Percentiles rank a stretch among this genome's conserved stretches.
These are phyloP conservation scores for Thamnophis elegans DNA, from an alignment of 2,797 vertebrate genomes.

Conservation along the genomic window DNA sequence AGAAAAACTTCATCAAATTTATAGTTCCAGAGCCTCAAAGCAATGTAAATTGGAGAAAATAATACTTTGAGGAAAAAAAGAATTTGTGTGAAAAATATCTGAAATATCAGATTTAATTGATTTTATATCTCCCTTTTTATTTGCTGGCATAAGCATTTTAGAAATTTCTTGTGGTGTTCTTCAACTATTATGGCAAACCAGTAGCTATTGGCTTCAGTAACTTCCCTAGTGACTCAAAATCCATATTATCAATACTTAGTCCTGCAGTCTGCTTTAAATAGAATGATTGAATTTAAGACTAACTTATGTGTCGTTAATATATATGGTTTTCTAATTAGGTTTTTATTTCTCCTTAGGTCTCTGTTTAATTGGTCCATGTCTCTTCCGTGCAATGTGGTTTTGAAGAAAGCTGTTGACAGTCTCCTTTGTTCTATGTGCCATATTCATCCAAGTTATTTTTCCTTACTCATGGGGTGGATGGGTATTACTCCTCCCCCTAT, in stretches of 20 bases:
- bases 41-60: neutral
- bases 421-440: conserved; percentile 97
- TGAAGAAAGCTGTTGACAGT: conserved; percentile 98
- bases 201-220: neutral
- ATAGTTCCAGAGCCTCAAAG: neutral
- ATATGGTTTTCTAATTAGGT: neutral
- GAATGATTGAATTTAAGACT: neutral
- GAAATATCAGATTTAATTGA: neutral
- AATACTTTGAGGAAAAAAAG: neutral
- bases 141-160: neutral
- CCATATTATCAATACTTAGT: neutral
- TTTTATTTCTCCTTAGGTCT: conserved; percentile 74
- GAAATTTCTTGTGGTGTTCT: neutral
- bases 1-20: neutral
- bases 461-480: conserved; percentile 98
- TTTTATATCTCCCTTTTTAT: neutral
- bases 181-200: neutral
- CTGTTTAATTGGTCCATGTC: conserved; percentile 98
- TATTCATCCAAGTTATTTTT: conserved; percentile 97
- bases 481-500: conserved; percentile 84
- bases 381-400: conserved; percentile 91
- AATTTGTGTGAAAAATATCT: neutral
- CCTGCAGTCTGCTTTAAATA: neutral
- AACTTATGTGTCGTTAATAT: neutral
- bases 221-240: neutral